Evolutionary conservation across 2,797 vertebrate genomes (phyloP).

Genomic region (Ceryle rudis): DNA sequence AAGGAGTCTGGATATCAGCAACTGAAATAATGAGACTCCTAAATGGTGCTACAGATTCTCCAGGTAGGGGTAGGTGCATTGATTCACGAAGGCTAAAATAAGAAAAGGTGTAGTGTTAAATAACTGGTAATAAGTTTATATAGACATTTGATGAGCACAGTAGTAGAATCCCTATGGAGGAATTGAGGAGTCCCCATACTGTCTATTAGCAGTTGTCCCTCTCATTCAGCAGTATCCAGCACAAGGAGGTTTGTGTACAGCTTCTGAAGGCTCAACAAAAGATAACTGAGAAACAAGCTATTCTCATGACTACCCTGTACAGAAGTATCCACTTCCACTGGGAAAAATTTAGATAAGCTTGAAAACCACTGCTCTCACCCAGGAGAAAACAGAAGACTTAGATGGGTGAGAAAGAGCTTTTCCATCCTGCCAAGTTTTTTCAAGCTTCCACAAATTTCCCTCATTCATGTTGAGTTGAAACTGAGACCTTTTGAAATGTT

Average conservation of each 20-base stretch:
- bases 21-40: neutral
- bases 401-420: constrained; percentile 18
- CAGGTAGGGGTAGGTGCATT: neutral
- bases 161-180: neutral
- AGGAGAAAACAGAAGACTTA: constrained; percentile 20
- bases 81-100: neutral
- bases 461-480: constrained; percentile 7
- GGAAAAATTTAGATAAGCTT: constrained; percentile 47
- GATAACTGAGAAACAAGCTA: constrained; percentile 25
- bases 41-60: neutral
- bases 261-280: constrained; percentile 11
- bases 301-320: neutral
- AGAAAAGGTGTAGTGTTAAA: neutral
- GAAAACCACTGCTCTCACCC: neutral
- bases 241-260: neutral
- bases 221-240: neutral
- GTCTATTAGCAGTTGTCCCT: neutral
- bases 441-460: constrained; percentile 12
- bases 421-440: constrained; percentile 11
- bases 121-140: neutral
- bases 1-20: neutral
- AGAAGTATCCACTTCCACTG: constrained; percentile 26
- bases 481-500: constrained; percentile 20
- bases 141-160: neutral
- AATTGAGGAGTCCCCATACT: neutral